Conservation (phyloP, 2,888 invertebrate genomes). For the Mythimna impura region DNA sequence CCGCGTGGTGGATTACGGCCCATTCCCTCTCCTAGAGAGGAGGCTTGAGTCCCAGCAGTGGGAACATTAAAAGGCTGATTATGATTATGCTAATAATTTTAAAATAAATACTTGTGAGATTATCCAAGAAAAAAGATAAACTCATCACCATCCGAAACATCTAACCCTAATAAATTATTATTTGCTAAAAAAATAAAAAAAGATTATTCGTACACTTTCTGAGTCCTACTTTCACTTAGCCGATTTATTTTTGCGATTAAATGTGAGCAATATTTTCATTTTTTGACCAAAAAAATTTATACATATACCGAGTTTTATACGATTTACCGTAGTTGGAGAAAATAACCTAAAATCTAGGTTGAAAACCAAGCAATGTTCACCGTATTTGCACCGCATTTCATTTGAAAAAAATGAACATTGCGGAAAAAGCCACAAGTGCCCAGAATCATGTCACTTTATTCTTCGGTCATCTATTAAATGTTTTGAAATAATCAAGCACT, state of each 20-base stretch:
- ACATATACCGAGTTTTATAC: not conserved
- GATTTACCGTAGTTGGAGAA: not conserved
- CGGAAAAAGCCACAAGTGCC: not conserved
- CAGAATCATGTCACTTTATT: not conserved
- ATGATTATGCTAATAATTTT: no score
- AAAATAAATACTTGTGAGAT: not conserved
- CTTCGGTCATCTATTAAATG: not conserved
- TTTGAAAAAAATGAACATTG: not conserved
- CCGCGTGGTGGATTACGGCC: no score
- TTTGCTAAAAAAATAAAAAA: not conserved
- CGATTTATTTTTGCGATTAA: not conserved
- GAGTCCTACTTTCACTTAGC: not conserved
- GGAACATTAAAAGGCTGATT: no score
- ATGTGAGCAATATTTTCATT: not conserved
- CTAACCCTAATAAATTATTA: not conserved
- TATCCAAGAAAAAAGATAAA: no score
- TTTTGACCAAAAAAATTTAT: not conserved
- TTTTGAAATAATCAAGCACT: not conserved
- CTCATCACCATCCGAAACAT: not conserved
- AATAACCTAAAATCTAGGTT: not conserved
- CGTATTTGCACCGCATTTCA: not conserved
- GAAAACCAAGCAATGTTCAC: not conserved
- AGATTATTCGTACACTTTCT: not conserved
- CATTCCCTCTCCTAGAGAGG: no score
- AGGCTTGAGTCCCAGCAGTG: no score